Evolutionary conservation across 1,140 invertebrate genomes (phyloP).

Genomic region (Battus philenor): DNA sequence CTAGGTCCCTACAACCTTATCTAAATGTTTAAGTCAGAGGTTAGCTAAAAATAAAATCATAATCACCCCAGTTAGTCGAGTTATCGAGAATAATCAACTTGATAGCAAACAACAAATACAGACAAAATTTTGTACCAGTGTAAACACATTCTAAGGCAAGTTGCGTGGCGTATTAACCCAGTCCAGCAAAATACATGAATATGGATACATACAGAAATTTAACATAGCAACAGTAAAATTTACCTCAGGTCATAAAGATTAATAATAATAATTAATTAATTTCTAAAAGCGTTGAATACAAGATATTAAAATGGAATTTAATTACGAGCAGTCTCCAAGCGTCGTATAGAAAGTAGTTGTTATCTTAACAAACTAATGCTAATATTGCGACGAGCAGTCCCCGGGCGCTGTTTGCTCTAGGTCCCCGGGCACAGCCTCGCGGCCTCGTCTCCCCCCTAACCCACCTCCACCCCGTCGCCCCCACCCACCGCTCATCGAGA

Average conservation of each 20-base stretch:
- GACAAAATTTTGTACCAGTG: no score
- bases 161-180: no score
- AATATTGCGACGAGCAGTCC: conserved; percentile 35
- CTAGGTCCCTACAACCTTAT: no score
- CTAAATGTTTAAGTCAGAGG: no score
- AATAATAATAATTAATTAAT: no score
- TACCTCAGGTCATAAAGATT: not conserved
- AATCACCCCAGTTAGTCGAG: no score
- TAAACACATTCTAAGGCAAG: no score
- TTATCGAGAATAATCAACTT: no score
- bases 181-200: not conserved
- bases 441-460: conserved; percentile 7
- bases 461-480: conserved; percentile 15
- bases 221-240: not conserved
- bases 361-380: conserved; percentile 20
- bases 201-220: not conserved
- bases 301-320: conserved; percentile 5
- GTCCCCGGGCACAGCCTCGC: conserved; percentile 24
- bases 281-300: not conserved
- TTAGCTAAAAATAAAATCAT: no score
- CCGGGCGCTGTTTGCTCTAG: conserved; percentile 32
- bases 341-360: conserved; percentile 8
- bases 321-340: conserved; percentile 6
- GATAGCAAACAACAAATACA: no score
- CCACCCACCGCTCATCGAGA: conserved; percentile 33